Evolutionary conservation across 2,113 vertebrate species (phyloP).

Genomic region (Podarcis cretensis): DNA sequence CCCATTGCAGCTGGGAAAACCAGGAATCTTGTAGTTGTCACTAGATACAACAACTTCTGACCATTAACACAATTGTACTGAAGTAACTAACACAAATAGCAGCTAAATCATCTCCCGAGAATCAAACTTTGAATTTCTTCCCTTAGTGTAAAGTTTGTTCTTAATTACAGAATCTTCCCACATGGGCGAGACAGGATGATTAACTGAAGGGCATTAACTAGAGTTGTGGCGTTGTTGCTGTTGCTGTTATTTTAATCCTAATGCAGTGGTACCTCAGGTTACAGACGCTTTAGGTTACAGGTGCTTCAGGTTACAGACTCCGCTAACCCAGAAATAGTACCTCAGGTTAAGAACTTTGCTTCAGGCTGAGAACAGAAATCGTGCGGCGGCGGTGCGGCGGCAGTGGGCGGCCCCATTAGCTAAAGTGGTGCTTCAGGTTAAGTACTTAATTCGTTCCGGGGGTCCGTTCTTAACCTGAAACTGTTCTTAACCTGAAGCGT

Average conservation of each 20-base stretch:
- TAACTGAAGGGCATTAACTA: background rate
- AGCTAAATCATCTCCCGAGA: background rate
- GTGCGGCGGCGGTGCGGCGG: fast-evolving
- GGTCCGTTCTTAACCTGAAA: too few species aligned
- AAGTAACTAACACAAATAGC: background rate
- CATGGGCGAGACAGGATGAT: background rate
- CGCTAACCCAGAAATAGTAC: too few species aligned
- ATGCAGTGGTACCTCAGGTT: too few species aligned
- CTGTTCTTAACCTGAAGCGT: too few species aligned
- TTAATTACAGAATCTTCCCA: background rate
- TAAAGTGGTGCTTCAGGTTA: too few species aligned
- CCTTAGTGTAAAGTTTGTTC: background rate
- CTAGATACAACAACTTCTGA: background rate
- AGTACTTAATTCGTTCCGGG: too few species aligned
- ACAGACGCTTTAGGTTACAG: too few species aligned
- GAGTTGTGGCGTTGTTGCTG: background rate
- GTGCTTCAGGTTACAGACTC: too few species aligned
- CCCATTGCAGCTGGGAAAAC: background rate
- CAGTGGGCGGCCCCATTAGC: too few species aligned
- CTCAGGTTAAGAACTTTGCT: too few species aligned
- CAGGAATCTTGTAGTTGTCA: background rate
- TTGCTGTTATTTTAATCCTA: too few species aligned
- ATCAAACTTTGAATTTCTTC: background rate
- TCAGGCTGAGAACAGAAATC: too few species aligned
- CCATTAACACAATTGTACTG: background rate